Conservation (phyloP, 2,797 vertebrate species). For the Scolopax rusticola region DNA sequence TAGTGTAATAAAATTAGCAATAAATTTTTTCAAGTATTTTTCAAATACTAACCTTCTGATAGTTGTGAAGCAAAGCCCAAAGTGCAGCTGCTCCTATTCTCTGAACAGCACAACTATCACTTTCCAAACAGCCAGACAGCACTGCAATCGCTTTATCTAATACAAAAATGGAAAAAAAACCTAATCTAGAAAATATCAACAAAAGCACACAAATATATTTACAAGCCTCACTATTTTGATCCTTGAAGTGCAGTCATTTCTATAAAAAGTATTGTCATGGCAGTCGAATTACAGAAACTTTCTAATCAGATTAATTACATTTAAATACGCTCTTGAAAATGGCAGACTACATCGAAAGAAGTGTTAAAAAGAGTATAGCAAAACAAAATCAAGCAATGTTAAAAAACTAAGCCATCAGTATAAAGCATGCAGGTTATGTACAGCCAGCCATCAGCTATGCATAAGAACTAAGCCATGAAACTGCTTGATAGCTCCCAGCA, state of each 20-base stretch:
- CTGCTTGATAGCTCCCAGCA: constrained; percentile 12
- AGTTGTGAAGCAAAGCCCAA: constrained; percentile 94
- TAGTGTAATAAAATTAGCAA: neutral
- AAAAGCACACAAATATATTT: constrained; percentile 11
- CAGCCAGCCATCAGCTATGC: neutral
- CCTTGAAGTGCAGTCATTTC: neutral
- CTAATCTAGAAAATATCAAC: neutral
- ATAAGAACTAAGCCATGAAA: neutral
- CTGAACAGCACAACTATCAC: constrained; percentile 79
- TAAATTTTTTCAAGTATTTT: neutral
- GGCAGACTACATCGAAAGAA: neutral
- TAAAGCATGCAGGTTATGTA: neutral
- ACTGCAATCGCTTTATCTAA: constrained; percentile 87
- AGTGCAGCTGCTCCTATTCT: constrained; percentile 91
- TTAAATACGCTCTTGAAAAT: neutral
- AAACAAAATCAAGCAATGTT: neutral
- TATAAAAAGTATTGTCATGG: neutral
- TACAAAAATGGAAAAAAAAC: neutral
- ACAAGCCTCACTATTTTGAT: neutral
- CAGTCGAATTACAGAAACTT: neutral
- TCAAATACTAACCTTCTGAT: constrained; percentile 87
- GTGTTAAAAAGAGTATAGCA: neutral
- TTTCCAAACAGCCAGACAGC: constrained; percentile 87
- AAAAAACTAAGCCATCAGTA: constrained; percentile 1
- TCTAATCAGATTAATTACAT: neutral